Evolutionary conservation across 1,140 invertebrate genomes (phyloP), one percentile per base, ranked within the genome.

Genomic region (Phymorhynchus buccinoides): DNA sequence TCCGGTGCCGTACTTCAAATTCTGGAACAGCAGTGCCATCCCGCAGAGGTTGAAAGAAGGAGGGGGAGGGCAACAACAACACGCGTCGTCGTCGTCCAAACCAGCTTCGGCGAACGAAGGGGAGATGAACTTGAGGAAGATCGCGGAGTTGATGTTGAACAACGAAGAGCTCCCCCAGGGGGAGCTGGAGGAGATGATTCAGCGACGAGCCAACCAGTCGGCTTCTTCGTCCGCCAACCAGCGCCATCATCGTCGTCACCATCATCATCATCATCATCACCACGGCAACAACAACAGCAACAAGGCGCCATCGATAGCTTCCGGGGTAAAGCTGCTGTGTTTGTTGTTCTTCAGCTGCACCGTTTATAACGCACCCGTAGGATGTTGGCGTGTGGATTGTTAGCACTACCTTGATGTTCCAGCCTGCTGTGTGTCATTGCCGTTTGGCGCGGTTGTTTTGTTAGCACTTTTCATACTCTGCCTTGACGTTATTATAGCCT

Each of bases 1-100:
- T 35, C 16, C 86, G n/a, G 78, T 75, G 66, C 83, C 86, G 9
- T 86, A 84, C 77, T 86, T 84, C 66, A 86, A 84, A 32, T 86
- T 86, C 82, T 86, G 86, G 86, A 84, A 77, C 44, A 73, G 80
- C 56, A 81, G 83, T 22, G n/a, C n/a, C n/a, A 27, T 84, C 2
- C 83, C 83, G 1, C 42, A 83, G 9, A 16, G 80, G n/a, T 32
- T 66, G 12, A 39, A 66, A 39, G 27, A 78, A 12, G 78, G 68
- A 27, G 27, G 83, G 16, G 78, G 68, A 27, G 66, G 37, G 56
- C 48, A 30, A 9, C 37, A 30, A 16, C n/a, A n/a, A n/a, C n/a
- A n/a, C n/a, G n/a, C n/a, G n/a, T n/a, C n/a, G n/a, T n/a, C n/a
- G n/a, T 4, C 56, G 12, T 3, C n/a, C 27, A 85, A 66, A 41